Conservation (phyloP, 2,888 invertebrate genomes). For the Cyrtodaria siliqua region DNA sequence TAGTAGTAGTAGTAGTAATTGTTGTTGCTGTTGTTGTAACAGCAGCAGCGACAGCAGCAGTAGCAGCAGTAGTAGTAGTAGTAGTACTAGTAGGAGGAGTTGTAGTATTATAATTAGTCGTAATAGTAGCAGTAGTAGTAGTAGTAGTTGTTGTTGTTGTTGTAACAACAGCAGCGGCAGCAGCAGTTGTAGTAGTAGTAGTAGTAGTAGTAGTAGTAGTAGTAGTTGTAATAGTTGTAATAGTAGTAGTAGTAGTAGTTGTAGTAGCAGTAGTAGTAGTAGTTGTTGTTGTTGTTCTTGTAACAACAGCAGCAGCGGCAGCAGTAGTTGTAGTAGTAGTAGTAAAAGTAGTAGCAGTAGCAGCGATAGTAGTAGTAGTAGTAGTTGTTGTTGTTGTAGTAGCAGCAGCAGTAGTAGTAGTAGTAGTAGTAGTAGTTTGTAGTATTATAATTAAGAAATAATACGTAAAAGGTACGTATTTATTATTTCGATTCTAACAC, state of each 20-base stretch:
- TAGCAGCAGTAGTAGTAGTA: slow-evolving; percentile 42
- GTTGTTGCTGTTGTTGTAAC: slow-evolving; percentile 8
- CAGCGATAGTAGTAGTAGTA: background rate
- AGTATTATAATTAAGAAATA: no score
- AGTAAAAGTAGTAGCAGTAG: slow-evolving; percentile 1
- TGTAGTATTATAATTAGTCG: no score
- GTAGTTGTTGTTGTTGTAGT: no score
- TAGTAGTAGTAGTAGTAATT: slow-evolving; percentile 16
- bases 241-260: no score
- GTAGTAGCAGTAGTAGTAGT: no score
- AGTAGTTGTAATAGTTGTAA: no score
- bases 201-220: slow-evolving; percentile 3
- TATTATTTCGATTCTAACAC: no score
- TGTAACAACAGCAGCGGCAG: background rate
- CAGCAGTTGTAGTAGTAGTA: background rate
- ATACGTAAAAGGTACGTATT: no score
- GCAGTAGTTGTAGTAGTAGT: slow-evolving; percentile 1
- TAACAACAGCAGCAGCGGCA: background rate
- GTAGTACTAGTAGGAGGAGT: no score
- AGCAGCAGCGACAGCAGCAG: slow-evolving; percentile 47
- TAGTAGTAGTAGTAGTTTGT: slow-evolving; percentile 13
- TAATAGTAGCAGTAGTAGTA: slow-evolving; percentile 35
- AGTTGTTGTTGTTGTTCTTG: background rate
- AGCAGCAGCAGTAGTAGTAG: slow-evolving; percentile 11
- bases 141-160: slow-evolving; percentile 19